Conservation (phyloP, 2,113 vertebrate genomes). For the Menidia beryllina region DNA sequence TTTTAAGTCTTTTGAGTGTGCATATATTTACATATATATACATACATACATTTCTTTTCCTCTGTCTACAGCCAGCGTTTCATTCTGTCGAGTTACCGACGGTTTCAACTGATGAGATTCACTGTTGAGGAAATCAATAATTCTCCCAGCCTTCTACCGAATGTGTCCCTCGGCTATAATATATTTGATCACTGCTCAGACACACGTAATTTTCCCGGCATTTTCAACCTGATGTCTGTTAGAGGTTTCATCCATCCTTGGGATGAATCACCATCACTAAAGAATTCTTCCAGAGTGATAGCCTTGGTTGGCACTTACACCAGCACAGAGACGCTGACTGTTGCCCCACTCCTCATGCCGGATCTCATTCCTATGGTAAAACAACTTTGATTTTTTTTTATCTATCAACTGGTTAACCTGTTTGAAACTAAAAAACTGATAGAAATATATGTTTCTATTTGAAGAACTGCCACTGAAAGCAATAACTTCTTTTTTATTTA, state of each 20-base stretch:
- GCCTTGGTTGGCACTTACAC: slow-evolving; percentile 56
- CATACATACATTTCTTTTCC: slow-evolving; percentile 35
- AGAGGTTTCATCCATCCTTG: slow-evolving; percentile 46
- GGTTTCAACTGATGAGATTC: slow-evolving; percentile 85
- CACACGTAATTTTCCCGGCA: slow-evolving; percentile 66
- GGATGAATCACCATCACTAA: background rate
- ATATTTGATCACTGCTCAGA: slow-evolving; percentile 85
- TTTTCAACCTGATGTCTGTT: slow-evolving; percentile 68
- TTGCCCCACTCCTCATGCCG: slow-evolving; percentile 45
- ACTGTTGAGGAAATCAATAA: slow-evolving; percentile 89
- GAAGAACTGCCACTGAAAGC: no score
- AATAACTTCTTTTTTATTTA: background rate
- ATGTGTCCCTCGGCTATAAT: slow-evolving; percentile 86
- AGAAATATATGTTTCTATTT: background rate
- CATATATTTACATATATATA: background rate
- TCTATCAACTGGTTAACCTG: background rate
- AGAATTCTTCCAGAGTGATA: slow-evolving; percentile 35
- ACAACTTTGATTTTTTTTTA: background rate
- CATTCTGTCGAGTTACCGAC: slow-evolving; percentile 71
- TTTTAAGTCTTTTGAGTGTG: background rate
- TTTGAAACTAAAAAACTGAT: background rate
- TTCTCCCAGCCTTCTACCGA: slow-evolving; percentile 84
- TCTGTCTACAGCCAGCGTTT: slow-evolving; percentile 28
- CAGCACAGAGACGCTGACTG: slow-evolving; percentile 59
- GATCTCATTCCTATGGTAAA: slow-evolving; percentile 83